phyloP scores from a whole-genome alignment of 2,888 invertebrate species.

The Epiblema foenella region DNA sequence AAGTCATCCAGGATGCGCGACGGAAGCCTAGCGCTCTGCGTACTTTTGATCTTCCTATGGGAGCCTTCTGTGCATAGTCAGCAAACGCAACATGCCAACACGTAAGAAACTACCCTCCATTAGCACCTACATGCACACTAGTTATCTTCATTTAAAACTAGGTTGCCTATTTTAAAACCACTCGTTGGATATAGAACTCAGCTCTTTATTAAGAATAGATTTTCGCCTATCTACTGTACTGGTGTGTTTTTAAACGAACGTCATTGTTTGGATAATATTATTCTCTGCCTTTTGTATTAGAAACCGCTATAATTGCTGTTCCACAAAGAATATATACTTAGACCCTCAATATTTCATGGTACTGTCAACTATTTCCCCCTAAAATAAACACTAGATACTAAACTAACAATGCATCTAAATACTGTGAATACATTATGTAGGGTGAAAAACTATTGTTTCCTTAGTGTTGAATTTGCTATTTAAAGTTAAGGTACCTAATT shows the following conservation, averaged over 20 bases:
- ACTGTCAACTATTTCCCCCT: too few species aligned
- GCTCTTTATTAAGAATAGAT: constrained; percentile 31
- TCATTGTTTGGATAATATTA: too few species aligned
- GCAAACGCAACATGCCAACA: constrained; percentile 52
- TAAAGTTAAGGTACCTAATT: too few species aligned
- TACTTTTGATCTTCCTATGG: constrained; percentile 67
- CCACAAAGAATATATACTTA: too few species aligned
- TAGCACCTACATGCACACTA: constrained; percentile 15
- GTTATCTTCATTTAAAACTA: constrained; percentile 29
- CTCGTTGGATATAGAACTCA: constrained; percentile 29
- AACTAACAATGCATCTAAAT: too few species aligned
- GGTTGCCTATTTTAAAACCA: constrained; percentile 39
- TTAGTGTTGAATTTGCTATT: too few species aligned
- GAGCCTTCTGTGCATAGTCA: constrained; percentile 68
- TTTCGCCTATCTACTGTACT: not conserved
- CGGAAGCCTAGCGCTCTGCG: constrained; percentile 60
- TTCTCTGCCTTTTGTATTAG: too few species aligned
- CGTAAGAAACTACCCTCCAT: constrained; percentile 56
- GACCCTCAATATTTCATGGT: too few species aligned
- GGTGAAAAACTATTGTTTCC: too few species aligned
- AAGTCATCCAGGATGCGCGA: constrained; percentile 60
- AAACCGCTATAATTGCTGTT: too few species aligned
- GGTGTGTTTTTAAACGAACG: not conserved
- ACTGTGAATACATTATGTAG: too few species aligned
- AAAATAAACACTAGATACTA: too few species aligned